Conservation (phyloP, 2,113 vertebrate species). For the Psammodynastes pulverulentus region DNA sequence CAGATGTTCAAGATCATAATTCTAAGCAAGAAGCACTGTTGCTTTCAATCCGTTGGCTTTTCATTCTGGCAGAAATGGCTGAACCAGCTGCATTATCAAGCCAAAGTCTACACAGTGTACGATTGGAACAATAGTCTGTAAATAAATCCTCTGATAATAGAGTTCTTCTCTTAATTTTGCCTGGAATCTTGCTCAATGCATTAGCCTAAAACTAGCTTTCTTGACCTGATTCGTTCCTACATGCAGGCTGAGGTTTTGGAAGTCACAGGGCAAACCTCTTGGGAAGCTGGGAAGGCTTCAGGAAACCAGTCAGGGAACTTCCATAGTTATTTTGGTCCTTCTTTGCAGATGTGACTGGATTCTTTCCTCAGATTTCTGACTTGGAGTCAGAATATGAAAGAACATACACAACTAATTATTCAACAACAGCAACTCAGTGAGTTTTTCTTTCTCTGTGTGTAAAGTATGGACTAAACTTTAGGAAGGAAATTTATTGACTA, state of each 20-base stretch:
- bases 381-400: neutral
- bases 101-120: neutral
- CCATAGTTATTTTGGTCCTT: neutral
- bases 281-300: neutral
- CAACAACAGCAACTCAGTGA: neutral
- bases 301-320: neutral
- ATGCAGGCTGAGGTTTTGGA: neutral
- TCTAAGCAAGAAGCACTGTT: neutral
- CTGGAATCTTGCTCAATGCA: neutral
- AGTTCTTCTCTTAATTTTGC: neutral
- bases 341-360: neutral
- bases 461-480: neutral
- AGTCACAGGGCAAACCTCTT: neutral
- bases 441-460: neutral
- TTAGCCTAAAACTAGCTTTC: neutral
- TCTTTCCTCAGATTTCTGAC: neutral
- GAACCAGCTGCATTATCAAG: neutral
- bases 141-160: neutral
- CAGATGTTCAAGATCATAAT: neutral
- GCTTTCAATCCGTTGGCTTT: neutral
- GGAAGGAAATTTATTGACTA: neutral
- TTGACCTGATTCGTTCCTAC: neutral
- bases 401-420: neutral
- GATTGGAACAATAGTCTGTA: neutral
- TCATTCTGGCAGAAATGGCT: neutral